Conservation (phyloP, 2,888 invertebrate species). For the Magallana nippona region DNA sequence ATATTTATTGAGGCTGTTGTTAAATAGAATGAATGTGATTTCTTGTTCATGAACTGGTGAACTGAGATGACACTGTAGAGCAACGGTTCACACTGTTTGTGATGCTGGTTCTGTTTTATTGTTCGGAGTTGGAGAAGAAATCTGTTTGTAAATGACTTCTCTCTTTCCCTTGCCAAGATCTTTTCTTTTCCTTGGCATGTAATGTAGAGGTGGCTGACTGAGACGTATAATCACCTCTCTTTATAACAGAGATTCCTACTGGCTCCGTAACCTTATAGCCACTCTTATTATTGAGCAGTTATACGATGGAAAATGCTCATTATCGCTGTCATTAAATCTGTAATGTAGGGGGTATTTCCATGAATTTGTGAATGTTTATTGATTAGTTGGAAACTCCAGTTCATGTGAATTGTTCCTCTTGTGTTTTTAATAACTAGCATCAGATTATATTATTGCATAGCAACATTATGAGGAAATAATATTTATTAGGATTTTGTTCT, state of each 20-base stretch:
- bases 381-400: background rate
- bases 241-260: background rate
- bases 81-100: too few relatives aligned
- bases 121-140: too few relatives aligned
- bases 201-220: background rate
- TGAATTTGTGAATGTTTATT: background rate
- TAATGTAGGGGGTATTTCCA: background rate
- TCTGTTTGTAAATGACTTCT: too few relatives aligned
- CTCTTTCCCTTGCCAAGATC: too few relatives aligned
- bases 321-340: background rate
- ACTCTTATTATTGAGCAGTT: background rate
- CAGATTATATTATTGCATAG: too few relatives aligned
- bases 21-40: too few relatives aligned
- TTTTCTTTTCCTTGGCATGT: slow-evolving; percentile 6
- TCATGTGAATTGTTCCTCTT: background rate
- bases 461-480: too few relatives aligned
- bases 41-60: too few relatives aligned
- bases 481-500: slow-evolving; percentile 2
- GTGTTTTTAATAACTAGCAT: too few relatives aligned
- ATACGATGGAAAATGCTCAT: background rate
- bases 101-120: too few relatives aligned
- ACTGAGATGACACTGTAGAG: too few relatives aligned
- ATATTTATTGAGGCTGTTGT: too few relatives aligned
- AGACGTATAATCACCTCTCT: background rate
- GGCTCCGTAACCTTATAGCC: background rate